A percentile compares a stretch with the other conserved stretches of the same genome.
Conservation (phyloP, 2,888 invertebrate genomes). For the Lasioglossum villosulum region DNA sequence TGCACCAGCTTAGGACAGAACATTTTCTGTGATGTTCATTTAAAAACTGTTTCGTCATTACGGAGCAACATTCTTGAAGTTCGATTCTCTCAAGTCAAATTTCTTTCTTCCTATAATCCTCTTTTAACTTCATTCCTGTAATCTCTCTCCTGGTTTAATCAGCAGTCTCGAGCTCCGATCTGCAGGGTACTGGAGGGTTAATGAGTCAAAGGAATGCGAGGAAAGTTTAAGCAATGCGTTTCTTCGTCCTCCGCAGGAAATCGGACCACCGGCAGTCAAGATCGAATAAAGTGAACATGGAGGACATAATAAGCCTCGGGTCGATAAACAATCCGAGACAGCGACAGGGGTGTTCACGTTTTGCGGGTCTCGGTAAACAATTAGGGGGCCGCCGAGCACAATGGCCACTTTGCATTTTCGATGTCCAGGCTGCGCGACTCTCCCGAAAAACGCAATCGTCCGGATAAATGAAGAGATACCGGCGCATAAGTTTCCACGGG, state of each 20-base stretch:
- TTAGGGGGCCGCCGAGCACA: neutral
- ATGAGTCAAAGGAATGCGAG: neutral
- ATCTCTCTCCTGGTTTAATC: no score
- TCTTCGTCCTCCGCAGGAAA: neutral
- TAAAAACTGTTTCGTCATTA: no score
- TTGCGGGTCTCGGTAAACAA: slow-evolving; percentile 6
- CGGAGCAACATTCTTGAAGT: no score
- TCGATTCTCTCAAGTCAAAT: no score
- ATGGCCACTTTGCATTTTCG: slow-evolving; percentile 38
- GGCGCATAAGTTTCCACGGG: slow-evolving; percentile 43
- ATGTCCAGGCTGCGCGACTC: neutral
- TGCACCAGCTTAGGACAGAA: no score
- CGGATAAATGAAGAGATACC: slow-evolving; percentile 59
- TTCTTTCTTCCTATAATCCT: no score
- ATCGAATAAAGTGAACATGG: neutral
- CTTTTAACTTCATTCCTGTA: no score
- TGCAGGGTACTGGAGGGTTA: neutral
- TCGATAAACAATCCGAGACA: slow-evolving; percentile 15
- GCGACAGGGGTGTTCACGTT: slow-evolving; percentile 28
- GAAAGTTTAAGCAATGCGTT: neutral
- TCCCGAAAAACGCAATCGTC: slow-evolving; percentile 32
- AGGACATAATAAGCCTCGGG: neutral
- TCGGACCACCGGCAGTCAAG: slow-evolving; percentile 1
- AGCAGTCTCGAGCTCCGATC: neutral
- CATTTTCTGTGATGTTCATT: no score